Conservation (phyloP, 2,113 vertebrate species). For the Ammodytes marinus region DNA sequence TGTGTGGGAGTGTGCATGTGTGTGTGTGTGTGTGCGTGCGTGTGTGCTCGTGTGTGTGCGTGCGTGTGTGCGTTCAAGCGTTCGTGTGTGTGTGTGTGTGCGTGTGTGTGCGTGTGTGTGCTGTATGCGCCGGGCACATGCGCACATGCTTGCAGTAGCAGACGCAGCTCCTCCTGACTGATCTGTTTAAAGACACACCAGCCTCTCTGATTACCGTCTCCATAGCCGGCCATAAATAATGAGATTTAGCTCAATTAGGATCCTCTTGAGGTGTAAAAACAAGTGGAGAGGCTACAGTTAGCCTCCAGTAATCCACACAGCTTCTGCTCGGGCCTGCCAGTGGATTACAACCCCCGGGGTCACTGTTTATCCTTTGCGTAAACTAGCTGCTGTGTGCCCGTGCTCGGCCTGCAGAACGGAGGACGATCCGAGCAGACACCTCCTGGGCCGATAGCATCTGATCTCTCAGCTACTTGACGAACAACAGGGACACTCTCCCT, state of each 20-base stretch:
- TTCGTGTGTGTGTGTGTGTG: conserved; percentile 5
- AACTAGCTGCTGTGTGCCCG: conserved; percentile 68
- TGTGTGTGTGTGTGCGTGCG: conserved; percentile 6
- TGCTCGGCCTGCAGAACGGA: conserved; percentile 41
- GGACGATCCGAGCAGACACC: conserved; percentile 69
- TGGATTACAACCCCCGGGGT: conserved; percentile 80
- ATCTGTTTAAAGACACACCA: conserved; percentile 83
- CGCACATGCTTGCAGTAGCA: conserved; percentile 35
- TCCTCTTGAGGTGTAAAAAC: conserved; percentile 80
- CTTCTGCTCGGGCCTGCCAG: conserved; percentile 67
- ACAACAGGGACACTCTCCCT: conserved; percentile 77
- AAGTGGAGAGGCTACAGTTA: conserved; percentile 77
- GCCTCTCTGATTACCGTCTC: conserved; percentile 75
- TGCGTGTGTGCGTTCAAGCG: conserved; percentile 1
- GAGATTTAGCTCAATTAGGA: conserved; percentile 84
- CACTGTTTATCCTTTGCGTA: conserved; percentile 82
- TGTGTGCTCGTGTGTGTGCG: conserved; percentile 21
- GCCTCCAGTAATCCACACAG: conserved; percentile 79
- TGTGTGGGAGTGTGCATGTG: conserved; percentile 13
- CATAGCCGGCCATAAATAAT: conserved; percentile 81
- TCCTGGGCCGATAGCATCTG: conserved; percentile 81
- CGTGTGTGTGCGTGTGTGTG: conserved; percentile 23
- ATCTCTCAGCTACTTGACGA: conserved; percentile 78
- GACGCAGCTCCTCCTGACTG: conserved; percentile 63
- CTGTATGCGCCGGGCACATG: neutral